phyloP scores from a whole-genome alignment of 2,888 invertebrate genomes.

The Nemapogon koenigi region DNA sequence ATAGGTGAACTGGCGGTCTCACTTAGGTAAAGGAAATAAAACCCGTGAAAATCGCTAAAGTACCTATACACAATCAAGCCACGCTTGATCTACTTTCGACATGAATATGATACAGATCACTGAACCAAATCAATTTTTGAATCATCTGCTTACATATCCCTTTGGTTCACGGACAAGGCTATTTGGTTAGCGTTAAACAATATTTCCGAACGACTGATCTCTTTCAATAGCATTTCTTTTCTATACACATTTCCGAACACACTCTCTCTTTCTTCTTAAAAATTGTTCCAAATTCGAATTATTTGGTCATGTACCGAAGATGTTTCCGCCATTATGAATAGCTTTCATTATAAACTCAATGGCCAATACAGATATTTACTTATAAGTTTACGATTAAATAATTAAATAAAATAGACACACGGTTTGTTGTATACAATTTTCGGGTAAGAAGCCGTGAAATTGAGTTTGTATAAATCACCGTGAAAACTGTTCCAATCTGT shows the following conservation, averaged over 20 bases:
- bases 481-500: too few species aligned
- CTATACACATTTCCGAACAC: background rate
- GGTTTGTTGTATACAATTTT: too few species aligned
- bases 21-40: too few species aligned
- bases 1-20: too few species aligned
- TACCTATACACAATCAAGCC: conserved; percentile 41
- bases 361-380: conserved; percentile 4
- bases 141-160: conserved; percentile 56
- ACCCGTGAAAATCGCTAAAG: conserved; percentile 43
- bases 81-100: too few species aligned
- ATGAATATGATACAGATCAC: conserved; percentile 1
- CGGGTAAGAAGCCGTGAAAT: too few species aligned
- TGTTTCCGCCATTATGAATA: conserved; percentile 5
- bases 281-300: background rate
- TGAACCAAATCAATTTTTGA: conserved; percentile 34
- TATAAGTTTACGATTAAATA: conserved; percentile 9
- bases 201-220: conserved; percentile 54
- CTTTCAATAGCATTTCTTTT: conserved; percentile 28
- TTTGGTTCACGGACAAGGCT: conserved; percentile 48
- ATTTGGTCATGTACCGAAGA: conserved; percentile 5
- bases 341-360: conserved; percentile 8
- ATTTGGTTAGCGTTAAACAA: conserved; percentile 62
- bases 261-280: background rate
- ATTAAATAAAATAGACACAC: conserved; percentile 7
- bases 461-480: too few species aligned